phyloP scores from a whole-genome alignment of 2,113 vertebrate genomes.

The Nesogale talazaci region DNA sequence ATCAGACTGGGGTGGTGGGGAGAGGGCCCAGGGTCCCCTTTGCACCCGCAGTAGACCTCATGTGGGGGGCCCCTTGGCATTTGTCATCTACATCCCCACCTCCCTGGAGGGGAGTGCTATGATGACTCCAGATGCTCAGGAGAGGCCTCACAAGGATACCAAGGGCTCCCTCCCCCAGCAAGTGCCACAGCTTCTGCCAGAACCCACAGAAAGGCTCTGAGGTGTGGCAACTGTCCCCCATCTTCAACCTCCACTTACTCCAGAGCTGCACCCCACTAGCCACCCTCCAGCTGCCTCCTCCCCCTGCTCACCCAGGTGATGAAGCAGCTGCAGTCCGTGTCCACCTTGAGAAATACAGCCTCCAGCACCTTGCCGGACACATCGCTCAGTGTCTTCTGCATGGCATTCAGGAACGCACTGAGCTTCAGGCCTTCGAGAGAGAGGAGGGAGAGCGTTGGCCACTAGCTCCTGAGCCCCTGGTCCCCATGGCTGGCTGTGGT shows the following conservation, averaged over 20 bases:
- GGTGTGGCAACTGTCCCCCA: not conserved
- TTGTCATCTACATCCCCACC: not conserved
- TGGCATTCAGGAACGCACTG: slow-evolving; percentile 71
- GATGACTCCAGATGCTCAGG: not conserved
- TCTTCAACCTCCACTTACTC: not conserved
- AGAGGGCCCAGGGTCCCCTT: rapidly evolving
- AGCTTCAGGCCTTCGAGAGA: slow-evolving; percentile 66
- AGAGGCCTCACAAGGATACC: not conserved
- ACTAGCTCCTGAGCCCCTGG: not conserved
- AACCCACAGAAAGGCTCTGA: not conserved
- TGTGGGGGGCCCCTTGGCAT: no score
- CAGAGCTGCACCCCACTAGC: not conserved
- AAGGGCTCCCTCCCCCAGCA: not conserved
- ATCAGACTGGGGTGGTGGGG: not conserved
- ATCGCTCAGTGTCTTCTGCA: slow-evolving; percentile 70
- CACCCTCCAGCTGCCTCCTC: not conserved
- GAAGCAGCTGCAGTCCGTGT: slow-evolving; percentile 77
- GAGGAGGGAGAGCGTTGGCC: not conserved
- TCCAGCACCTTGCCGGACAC: slow-evolving; percentile 63
- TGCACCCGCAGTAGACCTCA: not conserved
- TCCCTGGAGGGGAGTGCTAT: not conserved
- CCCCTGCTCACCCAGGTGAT: slow-evolving; percentile 80
- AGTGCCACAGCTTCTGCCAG: not conserved
- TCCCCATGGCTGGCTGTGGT: not conserved
- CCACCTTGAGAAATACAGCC: slow-evolving; percentile 81